A percentile compares a stretch with the other conserved stretches of the same genome.
These are phyloP conservation scores for Microcaecilia unicolor DNA, from an alignment of 2,797 vertebrate genomes.

Conservation along the genomic window DNA sequence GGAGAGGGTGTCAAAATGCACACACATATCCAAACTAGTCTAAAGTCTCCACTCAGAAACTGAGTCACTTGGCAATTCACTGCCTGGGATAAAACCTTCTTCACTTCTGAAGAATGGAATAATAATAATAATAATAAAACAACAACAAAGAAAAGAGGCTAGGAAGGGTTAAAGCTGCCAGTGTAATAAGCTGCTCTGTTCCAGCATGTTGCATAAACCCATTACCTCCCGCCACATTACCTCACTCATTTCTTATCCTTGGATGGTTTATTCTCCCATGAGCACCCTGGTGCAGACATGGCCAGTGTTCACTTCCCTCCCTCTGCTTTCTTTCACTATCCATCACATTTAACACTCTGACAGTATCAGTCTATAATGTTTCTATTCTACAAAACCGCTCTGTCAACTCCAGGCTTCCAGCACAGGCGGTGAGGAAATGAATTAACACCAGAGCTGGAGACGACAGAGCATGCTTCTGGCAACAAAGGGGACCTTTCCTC, in stretches of 20 bases:
- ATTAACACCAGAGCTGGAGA: constrained; percentile 81
- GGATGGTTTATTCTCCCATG: constrained; percentile 89
- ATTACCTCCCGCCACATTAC: constrained; percentile 92
- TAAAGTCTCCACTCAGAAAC: too few species aligned
- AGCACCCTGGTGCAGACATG: constrained; percentile 82
- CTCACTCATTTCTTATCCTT: constrained; percentile 86
- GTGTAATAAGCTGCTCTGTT: constrained; percentile 71
- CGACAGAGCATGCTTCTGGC: constrained; percentile 29
- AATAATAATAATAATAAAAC: too few species aligned
- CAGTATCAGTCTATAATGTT: constrained; percentile 99
- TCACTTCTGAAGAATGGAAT: too few species aligned
- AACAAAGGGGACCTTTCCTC: background rate
- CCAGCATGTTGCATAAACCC: constrained; percentile 79
- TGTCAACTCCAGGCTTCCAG: constrained; percentile 92
- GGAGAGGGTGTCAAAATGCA: too few species aligned
- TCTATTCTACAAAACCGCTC: constrained; percentile 99
- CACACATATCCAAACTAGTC: too few species aligned
- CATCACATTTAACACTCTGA: constrained; percentile 99
- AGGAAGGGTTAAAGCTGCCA: constrained; percentile 65
- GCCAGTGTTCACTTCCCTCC: constrained; percentile 72
- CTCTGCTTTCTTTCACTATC: constrained; percentile 83
- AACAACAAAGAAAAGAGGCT: constrained; percentile 1
- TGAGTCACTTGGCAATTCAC: too few species aligned
- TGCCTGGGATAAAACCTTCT: too few species aligned
- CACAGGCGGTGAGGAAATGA: constrained; percentile 93